Conservation (phyloP, 2,113 vertebrate genomes). For the Gambusia affinis region DNA sequence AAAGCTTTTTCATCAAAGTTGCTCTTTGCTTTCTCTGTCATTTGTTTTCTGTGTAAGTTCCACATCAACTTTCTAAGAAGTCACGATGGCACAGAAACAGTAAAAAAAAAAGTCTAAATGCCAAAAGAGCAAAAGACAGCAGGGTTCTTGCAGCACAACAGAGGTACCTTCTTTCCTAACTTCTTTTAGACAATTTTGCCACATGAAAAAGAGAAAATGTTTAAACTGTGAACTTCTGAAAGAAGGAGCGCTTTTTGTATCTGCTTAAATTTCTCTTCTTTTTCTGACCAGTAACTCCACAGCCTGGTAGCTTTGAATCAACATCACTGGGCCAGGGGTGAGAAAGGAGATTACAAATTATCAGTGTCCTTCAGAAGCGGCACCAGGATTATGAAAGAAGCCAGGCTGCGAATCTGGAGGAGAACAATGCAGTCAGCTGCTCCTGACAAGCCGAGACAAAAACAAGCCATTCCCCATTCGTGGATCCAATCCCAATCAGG, state of each 20-base stretch:
- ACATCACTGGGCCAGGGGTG: conserved; percentile 27
- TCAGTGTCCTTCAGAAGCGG: conserved; percentile 52
- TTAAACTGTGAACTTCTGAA: neutral
- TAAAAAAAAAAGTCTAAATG: neutral
- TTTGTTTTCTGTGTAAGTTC: conserved; percentile 16
- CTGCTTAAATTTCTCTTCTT: conserved; percentile 21
- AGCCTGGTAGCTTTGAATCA: conserved; percentile 46
- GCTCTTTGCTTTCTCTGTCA: neutral
- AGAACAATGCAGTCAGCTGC: conserved; percentile 81
- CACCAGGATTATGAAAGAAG: conserved; percentile 58
- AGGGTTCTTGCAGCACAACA: conserved; percentile 1
- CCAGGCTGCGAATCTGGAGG: conserved; percentile 53
- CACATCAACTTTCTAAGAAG: neutral
- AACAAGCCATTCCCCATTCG: conserved; percentile 53
- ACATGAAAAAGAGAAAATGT: conserved; percentile 5
- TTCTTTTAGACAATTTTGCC: neutral
- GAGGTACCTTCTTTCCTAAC: neutral
- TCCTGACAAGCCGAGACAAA: conserved; percentile 75
- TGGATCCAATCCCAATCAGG: conserved; percentile 37
- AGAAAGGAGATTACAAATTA: conserved; percentile 54
- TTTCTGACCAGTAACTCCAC: conserved; percentile 32
- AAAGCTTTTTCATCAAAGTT: neutral
- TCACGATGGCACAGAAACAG: neutral
- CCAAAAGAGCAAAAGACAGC: neutral
- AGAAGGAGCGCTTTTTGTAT: conserved; percentile 5